These are phyloP conservation scores for Scaptodrosophila latifasciaeformis DNA, from an alignment of 2,888 invertebrate genomes.

Conservation along the genomic window DNA sequence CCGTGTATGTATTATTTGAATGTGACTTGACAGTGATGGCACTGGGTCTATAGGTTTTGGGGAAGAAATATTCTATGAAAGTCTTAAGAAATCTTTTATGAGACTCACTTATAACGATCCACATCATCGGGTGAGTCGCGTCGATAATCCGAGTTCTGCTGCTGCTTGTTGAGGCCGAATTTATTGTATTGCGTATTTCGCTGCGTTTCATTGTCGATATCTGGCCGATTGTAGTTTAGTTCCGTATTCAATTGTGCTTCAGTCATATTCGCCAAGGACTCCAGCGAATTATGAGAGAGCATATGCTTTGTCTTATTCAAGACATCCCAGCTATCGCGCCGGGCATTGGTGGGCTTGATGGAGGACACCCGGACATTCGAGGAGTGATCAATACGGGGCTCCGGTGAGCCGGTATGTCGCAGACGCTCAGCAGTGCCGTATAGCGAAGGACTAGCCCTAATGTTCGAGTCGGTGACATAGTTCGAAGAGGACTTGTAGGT, in stretches of 20 bases:
- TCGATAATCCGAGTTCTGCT: constrained; percentile 63
- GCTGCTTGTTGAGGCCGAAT: constrained; percentile 73
- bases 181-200: constrained; percentile 80
- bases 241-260: constrained; percentile 78
- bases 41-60: constrained; percentile 64
- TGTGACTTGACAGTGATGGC: constrained; percentile 74
- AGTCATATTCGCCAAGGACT: constrained; percentile 82
- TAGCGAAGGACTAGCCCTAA: constrained; percentile 77
- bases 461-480: constrained; percentile 73
- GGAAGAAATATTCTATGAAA: background rate
- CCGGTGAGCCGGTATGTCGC: constrained; percentile 78
- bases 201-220: constrained; percentile 79
- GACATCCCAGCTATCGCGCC: constrained; percentile 88
- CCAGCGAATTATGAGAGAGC: constrained; percentile 82
- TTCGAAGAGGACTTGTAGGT: constrained; percentile 77
- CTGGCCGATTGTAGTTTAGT: constrained; percentile 74
- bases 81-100: background rate
- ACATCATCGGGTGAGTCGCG: constrained; percentile 70
- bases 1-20: constrained; percentile 71
- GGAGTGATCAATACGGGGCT: constrained; percentile 77
- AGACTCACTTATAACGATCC: constrained; percentile 66
- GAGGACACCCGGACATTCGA: constrained; percentile 80
- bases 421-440: constrained; percentile 73
- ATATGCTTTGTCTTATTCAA: constrained; percentile 87
- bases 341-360: constrained; percentile 77